phyloP scores from a whole-genome alignment of 2,113 vertebrate genomes.

The Eurypyga helias region DNA sequence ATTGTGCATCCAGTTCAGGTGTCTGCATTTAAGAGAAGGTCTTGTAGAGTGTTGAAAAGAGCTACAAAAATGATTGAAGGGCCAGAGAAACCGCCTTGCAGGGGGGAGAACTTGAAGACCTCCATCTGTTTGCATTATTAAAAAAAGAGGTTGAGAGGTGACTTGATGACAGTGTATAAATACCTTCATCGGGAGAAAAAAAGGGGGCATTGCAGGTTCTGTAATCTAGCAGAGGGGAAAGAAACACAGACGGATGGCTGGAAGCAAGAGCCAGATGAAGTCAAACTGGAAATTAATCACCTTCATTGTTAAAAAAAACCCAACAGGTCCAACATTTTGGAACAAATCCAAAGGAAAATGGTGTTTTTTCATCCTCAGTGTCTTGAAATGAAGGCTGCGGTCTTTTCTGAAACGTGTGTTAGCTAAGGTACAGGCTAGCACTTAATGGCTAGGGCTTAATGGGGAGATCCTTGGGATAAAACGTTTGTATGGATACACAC shows the following conservation, averaged over 20 bases:
- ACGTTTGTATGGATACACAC: neutral
- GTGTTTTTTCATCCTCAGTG: fast-evolving
- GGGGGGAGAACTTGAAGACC: slow-evolving; percentile 5
- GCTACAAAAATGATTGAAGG: slow-evolving; percentile 38
- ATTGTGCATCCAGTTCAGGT: neutral
- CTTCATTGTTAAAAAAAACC: neutral
- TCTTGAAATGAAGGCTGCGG: neutral
- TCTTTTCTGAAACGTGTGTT: neutral
- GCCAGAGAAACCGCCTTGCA: neutral
- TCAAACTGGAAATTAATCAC: slow-evolving; percentile 14
- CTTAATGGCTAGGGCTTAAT: neutral
- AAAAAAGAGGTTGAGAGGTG: slow-evolving; percentile 33
- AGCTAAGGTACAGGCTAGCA: neutral
- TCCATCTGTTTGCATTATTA: slow-evolving; percentile 53
- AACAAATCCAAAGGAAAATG: neutral
- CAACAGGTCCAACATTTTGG: neutral
- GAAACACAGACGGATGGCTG: neutral
- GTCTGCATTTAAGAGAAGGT: neutral
- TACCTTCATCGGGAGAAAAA: neutral
- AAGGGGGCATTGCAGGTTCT: neutral
- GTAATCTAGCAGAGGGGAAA: neutral
- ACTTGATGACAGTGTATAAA: slow-evolving; percentile 45
- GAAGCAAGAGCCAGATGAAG: slow-evolving; percentile 18
- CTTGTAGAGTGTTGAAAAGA: slow-evolving; percentile 25
- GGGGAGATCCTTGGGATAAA: neutral